Evolutionary conservation across 2,797 vertebrate species (phyloP), one percentile per base, ranked within the genome.

Genomic region (Crypturellus tataupa): DNA sequence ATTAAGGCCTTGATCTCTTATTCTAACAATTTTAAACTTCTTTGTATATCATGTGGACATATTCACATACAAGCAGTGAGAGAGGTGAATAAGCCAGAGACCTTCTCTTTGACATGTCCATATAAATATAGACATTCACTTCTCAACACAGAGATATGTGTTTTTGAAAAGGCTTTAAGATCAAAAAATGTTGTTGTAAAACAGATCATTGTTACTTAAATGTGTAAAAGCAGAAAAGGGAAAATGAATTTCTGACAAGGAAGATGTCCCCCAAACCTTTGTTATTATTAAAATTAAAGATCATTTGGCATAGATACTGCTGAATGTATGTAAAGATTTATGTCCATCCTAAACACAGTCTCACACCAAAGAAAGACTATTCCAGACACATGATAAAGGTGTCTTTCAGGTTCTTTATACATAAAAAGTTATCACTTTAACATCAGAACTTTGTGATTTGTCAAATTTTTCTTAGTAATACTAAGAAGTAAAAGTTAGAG

Each of bases 231-330:
- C 3, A 55, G 40, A 69, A 80, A 79, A 35, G 9, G 37, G 27
- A 58, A 21, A 55, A 35, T 3, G 70, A 59, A 59, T 33, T 65
- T 87, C 12, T 62, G 18, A 47, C 49, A 21, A 25, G 47, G 46
- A 88, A 64, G 42, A 7, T 4, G 12, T 31, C 31, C 2, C 31
- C 72, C 80, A 56, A 33, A 17, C 0, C 0, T 12, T 70, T 29
- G 53, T 1, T 2, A n/a, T 60, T 70, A 65, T 18, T 33, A 70
- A 77, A 11, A 40, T 7, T 73, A 49, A 77, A 58, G 27, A 49
- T 25, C 42, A 58, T 25, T 86, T 80, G 20, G 29, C 86, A 67
- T 3, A 77, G 23, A 44, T 25, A 21, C 27, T 58, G 70, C 2
- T 0, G 0, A 69, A 60, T 31, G 14, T 2, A 78, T n/a, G 17